These are phyloP conservation scores for Brevimyrus niger DNA, from an alignment of 2,113 vertebrate genomes.

Conservation along the genomic window DNA sequence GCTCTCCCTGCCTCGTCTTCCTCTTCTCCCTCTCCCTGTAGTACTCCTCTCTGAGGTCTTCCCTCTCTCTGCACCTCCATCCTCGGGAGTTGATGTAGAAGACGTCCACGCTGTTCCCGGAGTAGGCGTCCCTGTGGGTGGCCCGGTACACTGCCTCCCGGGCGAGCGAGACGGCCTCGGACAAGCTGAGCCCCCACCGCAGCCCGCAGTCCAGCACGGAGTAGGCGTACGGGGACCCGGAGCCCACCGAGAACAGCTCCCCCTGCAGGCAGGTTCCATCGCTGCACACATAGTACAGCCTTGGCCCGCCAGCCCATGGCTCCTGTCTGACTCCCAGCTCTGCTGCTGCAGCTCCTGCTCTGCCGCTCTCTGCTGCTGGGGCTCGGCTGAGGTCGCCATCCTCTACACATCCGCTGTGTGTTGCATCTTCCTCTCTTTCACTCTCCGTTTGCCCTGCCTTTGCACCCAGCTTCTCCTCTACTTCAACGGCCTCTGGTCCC, in stretches of 20 bases:
- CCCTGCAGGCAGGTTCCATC: conserved; percentile 65
- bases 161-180: conserved; percentile 63
- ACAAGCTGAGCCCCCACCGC: conserved; percentile 56
- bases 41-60: conserved; percentile 48
- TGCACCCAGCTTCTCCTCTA: not conserved
- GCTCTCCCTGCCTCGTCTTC: conserved; percentile 24
- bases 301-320: conserved; percentile 48
- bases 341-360: not conserved
- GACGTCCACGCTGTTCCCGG: conserved; percentile 73
- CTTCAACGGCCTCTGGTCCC: too few species aligned
- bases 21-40: conserved; percentile 38
- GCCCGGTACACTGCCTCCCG: conserved; percentile 72
- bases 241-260: conserved; percentile 71
- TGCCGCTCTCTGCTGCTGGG: not conserved
- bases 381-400: not conserved
- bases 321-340: not conserved
- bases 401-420: not conserved
- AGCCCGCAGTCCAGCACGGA: conserved; percentile 66
- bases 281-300: conserved; percentile 72
- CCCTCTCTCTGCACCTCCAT: conserved; percentile 58
- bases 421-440: not conserved
- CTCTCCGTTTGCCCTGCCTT: not conserved
- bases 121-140: conserved; percentile 73
- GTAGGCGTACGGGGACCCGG: conserved; percentile 78
- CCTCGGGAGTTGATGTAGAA: conserved; percentile 66